phyloP scores from a whole-genome alignment of 2,797 vertebrate genomes.

The Naso thynnoides region DNA sequence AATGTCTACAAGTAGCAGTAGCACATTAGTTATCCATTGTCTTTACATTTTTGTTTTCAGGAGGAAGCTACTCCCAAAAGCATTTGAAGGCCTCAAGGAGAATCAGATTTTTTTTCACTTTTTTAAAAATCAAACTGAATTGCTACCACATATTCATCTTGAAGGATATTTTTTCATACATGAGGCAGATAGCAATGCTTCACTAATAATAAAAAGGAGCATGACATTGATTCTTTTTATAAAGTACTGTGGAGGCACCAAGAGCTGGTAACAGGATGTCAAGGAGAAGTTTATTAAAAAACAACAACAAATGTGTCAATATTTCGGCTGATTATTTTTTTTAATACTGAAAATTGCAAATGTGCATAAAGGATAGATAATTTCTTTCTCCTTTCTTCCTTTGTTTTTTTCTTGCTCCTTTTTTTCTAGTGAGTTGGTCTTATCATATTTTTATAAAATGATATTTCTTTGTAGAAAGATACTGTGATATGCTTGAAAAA shows the following conservation, averaged over 20 bases:
- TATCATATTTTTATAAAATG: too few species aligned
- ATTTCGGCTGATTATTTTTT: too few species aligned
- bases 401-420: not conserved
- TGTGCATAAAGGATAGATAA: not conserved
- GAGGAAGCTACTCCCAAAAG: not conserved
- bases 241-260: too few species aligned
- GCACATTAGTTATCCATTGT: too few species aligned
- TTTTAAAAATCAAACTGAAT: not conserved
- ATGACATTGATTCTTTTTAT: not conserved
- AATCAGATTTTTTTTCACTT: not conserved
- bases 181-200: not conserved
- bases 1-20: not conserved
- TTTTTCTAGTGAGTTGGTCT: too few species aligned
- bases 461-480: not conserved
- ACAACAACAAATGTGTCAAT: too few species aligned
- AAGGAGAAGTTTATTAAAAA: too few species aligned
- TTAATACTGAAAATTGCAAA: not conserved
- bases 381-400: not conserved
- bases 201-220: not conserved
- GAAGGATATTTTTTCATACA: not conserved
- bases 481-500: slow-evolving; percentile 6
- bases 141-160: not conserved
- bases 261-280: too few species aligned
- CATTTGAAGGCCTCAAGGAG: not conserved
- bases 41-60: too few species aligned